phyloP scores from a whole-genome alignment of 2,888 invertebrate genomes.

The Tinea trinotella region DNA sequence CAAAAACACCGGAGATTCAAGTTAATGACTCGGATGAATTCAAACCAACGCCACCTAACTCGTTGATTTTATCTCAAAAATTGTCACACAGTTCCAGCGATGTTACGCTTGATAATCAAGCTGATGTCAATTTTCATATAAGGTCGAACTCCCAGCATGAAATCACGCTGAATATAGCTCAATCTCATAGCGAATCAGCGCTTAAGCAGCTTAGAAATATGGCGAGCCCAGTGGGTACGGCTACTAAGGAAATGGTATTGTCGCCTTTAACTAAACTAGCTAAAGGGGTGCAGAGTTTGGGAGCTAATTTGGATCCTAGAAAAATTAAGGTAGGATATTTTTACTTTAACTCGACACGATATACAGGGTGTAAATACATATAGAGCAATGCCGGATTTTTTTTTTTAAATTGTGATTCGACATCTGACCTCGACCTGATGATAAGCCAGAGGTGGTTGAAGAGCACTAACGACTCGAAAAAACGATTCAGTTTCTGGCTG shows the following conservation, averaged over 20 bases:
- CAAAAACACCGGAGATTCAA: conserved; percentile 77
- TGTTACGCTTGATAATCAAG: conserved; percentile 59
- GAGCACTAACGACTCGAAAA: too few species aligned
- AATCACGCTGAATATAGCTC: conserved; percentile 78
- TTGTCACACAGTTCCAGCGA: conserved; percentile 81
- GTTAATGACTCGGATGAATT: conserved; percentile 42
- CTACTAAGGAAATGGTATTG: conserved; percentile 77
- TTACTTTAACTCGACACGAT: too few species aligned
- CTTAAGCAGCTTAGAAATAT: conserved; percentile 77
- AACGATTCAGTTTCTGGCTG: too few species aligned
- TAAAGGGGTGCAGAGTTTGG: conserved; percentile 87
- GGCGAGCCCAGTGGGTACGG: conserved; percentile 76
- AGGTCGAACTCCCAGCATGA: conserved; percentile 77
- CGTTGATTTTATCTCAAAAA: conserved; percentile 72
- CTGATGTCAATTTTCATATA: conserved; percentile 40
- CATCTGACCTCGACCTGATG: too few species aligned
- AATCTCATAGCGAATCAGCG: conserved; percentile 86
- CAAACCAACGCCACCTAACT: conserved; percentile 66
- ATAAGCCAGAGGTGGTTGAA: too few species aligned
- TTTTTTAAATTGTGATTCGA: too few species aligned
- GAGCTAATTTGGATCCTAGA: conserved; percentile 88
- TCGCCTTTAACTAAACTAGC: conserved; percentile 88
- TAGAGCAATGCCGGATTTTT: too few species aligned
- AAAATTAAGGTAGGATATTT: conserved; percentile 70
- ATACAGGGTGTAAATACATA: too few species aligned